Percentiles rank a stretch among this genome's conserved stretches.
These are phyloP conservation scores for Lycaon pictus DNA, from an alignment of 2,113 vertebrate genomes.

Conservation along the genomic window DNA sequence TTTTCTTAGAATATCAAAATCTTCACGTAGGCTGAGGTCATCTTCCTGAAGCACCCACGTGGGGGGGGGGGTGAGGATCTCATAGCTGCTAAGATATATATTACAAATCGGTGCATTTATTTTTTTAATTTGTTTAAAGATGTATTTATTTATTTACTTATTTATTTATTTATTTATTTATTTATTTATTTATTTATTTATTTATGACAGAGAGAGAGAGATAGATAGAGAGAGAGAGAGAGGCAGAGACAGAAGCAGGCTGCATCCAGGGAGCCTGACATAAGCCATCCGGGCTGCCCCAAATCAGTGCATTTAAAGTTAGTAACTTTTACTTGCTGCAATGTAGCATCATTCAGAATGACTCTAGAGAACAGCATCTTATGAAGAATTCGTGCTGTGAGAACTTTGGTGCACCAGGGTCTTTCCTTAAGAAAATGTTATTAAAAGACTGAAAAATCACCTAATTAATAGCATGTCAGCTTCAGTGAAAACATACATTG, in stretches of 20 bases:
- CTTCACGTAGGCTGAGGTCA: not conserved
- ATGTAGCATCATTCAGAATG: not conserved
- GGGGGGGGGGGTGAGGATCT: not conserved
- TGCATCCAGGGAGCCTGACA: too few relatives aligned
- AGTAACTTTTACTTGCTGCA: not conserved
- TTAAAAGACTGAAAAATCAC: not conserved
- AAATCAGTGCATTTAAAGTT: not conserved
- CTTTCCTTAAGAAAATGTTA: constrained; percentile 36
- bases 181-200: too few relatives aligned
- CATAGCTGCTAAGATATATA: not conserved
- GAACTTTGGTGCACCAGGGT: not conserved
- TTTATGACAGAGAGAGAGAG: too few relatives aligned
- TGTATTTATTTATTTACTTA: too few relatives aligned
- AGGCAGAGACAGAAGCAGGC: too few relatives aligned
- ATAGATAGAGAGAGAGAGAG: too few relatives aligned
- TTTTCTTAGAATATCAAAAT: constrained; percentile 32
- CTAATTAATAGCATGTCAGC: not conserved
- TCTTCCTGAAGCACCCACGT: not conserved
- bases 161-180: too few relatives aligned
- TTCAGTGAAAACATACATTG: not conserved
- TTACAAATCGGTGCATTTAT: not conserved
- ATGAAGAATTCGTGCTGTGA: constrained; percentile 55
- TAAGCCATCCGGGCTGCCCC: too few relatives aligned
- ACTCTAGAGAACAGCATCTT: constrained; percentile 33
- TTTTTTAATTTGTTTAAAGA: too few relatives aligned